Base-by-base conservation (phyloP, 2,888 invertebrate genomes). In the Trissoscelio sp. region DNA sequence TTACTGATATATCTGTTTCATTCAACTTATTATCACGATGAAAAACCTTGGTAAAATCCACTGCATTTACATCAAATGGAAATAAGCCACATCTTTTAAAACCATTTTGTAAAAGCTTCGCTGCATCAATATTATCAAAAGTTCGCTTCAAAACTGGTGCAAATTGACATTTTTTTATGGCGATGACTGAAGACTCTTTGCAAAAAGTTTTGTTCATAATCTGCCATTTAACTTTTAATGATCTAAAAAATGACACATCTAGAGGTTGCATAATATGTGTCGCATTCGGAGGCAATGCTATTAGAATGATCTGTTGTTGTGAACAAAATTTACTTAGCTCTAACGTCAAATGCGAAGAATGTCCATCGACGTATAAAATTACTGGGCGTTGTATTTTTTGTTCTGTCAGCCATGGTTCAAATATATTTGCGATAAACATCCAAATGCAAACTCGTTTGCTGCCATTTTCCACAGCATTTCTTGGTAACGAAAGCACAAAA, bases 381-480 rank as follows among this genome's bases (percentile, higher is more conserved):
- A 87, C 83, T 6, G 87, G 85, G 22, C 81, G 72, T 42, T 83
- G 18, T 2, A 88, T 84, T 12, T 84, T 83, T 12, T 86, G 58
- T 18, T 86, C 37, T 14, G 81, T 12, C n/a, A 85, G 62, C 88
- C 88, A 88, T 2, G 79, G 81, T 44, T 84, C 79, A 12, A 90
- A 89, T 42, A 88, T 77, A 67, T 90, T 90, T 2, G 86, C 77
- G 2, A 89, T 83, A 28, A n/a, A n/a, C n/a, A 78, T n/a, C n/a
- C n/a, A n/a, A n/a, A n/a, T n/a, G n/a, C n/a, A n/a, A n/a, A n/a
- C n/a, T n/a, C n/a, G n/a, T n/a, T n/a, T n/a, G n/a, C n/a, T n/a
- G n/a, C n/a, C n/a, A n/a, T n/a, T n/a, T n/a, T n/a, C n/a, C n/a
- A n/a, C n/a, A n/a, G n/a, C n/a, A n/a, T n/a, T n/a, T n/a, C n/a